These are phyloP conservation scores for Myopa tessellatipennis DNA, from an alignment of 2,888 invertebrate genomes.

Conservation along the genomic window DNA sequence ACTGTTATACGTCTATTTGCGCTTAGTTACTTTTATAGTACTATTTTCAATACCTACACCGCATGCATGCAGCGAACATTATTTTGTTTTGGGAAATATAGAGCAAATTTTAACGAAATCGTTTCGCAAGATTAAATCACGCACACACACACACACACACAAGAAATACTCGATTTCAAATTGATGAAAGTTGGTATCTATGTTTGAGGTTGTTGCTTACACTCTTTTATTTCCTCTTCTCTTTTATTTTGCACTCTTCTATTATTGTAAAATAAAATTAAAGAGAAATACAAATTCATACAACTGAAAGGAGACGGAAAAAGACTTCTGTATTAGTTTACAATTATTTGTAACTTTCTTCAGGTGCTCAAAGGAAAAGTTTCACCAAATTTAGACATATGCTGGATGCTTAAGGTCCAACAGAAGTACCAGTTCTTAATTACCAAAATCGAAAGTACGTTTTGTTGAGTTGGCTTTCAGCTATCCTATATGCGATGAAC, in stretches of 20 bases:
- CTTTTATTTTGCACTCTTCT: background rate
- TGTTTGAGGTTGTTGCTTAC: constrained; percentile 12
- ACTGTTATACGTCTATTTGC: background rate
- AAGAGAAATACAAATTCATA: constrained; percentile 4
- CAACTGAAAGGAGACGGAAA: constrained; percentile 6
- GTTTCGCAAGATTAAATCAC: constrained; percentile 35
- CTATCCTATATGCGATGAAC: background rate
- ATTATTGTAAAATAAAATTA: constrained; percentile 20
- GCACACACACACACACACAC: constrained; percentile 3
- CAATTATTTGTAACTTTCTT: constrained; percentile 35
- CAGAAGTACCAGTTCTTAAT: background rate
- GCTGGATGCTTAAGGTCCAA: background rate
- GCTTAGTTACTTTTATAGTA: background rate
- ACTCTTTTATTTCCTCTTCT: background rate
- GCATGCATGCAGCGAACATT: constrained; percentile 1
- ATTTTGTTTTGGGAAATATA: constrained; percentile 28
- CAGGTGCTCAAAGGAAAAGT: constrained; percentile 21
- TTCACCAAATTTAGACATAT: constrained; percentile 27
- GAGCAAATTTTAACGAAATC: constrained; percentile 30
- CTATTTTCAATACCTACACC: background rate
- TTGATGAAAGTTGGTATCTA: constrained; percentile 26
- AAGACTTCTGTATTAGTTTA: constrained; percentile 17
- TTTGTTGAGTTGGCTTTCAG: background rate
- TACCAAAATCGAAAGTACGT: background rate
- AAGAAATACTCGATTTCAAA: constrained; percentile 16